Evolutionary conservation across 2,113 vertebrate species (phyloP).

Genomic region (Hystrix cristata): DNA sequence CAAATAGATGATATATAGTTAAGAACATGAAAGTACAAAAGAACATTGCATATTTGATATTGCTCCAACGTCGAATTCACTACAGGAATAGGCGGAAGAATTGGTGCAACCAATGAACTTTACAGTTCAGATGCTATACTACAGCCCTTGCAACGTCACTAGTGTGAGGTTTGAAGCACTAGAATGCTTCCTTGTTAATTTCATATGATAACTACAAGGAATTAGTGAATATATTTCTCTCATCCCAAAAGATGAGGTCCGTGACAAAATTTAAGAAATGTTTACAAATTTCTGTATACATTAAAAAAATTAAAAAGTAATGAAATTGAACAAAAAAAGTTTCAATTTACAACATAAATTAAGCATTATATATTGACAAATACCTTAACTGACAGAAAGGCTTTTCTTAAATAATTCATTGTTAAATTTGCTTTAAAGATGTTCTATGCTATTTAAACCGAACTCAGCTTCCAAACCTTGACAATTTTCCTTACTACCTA

Average conservation of each 20-base stretch:
- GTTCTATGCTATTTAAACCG: background rate
- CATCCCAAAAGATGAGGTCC: background rate
- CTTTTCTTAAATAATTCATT: background rate
- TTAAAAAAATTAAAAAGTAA: background rate
- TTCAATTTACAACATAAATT: background rate
- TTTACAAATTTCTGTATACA: background rate
- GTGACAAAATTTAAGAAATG: background rate
- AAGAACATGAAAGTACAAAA: background rate
- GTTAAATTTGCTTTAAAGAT: background rate
- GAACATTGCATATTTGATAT: background rate
- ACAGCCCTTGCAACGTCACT: background rate
- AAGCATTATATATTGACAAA: background rate
- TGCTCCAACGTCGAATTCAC: background rate
- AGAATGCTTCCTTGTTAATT: background rate
- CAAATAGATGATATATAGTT: background rate
- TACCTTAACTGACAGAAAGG: background rate
- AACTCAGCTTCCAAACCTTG: background rate
- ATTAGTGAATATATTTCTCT: background rate
- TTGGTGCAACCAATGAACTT: background rate
- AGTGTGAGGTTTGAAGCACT: background rate
- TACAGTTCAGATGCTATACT: background rate
- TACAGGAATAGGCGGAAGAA: background rate
- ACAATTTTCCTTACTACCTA: background rate
- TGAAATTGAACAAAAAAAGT: background rate
- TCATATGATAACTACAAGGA: background rate